Evolutionary conservation across 2,797 vertebrate genomes (phyloP), one percentile per base, ranked within the genome.

Genomic region (Alcedo atthis): DNA sequence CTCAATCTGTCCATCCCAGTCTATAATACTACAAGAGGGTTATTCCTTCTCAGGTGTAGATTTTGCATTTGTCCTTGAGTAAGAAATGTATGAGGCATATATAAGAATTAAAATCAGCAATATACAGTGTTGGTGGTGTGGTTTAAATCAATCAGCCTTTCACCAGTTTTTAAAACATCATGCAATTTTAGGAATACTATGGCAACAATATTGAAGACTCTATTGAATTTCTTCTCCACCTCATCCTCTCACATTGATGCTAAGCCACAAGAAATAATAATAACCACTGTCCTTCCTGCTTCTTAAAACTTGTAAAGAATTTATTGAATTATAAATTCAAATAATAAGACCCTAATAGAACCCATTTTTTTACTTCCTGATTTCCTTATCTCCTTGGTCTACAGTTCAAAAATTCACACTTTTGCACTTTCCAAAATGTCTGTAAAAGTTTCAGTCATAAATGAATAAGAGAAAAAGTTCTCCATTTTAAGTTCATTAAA

Each of bases 281-380:
- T 89, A 83, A 85, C 20, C 69, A 95, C 59, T 76, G 17, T 90
- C 53, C 54, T 92, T 73, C 69, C 32, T 66, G 35, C 8, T 5
- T 20, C 12, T 92, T 58, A 78, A 86, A 90, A 26, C 73, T 89
- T 57, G 64, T 89, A 81, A 87, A 24, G 5, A 63, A 81, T 80
- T 78, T 89, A 66, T 55, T 86, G 13, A 82, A 71, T 15, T 88
- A 92, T 69, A 94, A 94, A 94, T 92, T 30, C 79, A 87, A 87
- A 40, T 74, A 95, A 80, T 40, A 93, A 90, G 64, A 85, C 24
- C 15, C 32, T 75, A 86, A 78, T 35, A 89, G 66, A 88, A 18
- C 22, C 90, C 30, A 53, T 85, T 95, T 26, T 74, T 85, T 91
- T 78, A 33, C 2, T 4, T 43, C 10, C 13, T 55, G 57, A 13